Percentiles rank a stretch among this genome's conserved stretches.
phyloP scores from a whole-genome alignment of 2,113 vertebrate genomes.

The Myxocyprinus asiaticus region DNA sequence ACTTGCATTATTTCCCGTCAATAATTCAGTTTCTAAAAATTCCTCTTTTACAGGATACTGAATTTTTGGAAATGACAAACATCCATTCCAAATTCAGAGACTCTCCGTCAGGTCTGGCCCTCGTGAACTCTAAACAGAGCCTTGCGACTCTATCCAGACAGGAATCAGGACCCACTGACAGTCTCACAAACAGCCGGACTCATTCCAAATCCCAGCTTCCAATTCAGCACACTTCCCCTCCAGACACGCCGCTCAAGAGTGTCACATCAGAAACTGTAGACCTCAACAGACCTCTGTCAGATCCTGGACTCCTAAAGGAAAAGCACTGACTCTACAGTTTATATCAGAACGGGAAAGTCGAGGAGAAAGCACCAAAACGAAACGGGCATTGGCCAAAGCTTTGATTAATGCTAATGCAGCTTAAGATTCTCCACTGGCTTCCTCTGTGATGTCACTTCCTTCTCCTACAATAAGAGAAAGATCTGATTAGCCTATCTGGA shows the following conservation, averaged over 20 bases:
- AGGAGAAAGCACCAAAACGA: too few relatives aligned
- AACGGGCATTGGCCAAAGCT: too few relatives aligned
- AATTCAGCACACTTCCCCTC: slow-evolving; percentile 76
- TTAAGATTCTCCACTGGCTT: neutral
- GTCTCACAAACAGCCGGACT: slow-evolving; percentile 64
- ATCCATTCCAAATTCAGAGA: slow-evolving; percentile 79
- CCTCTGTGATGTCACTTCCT: slow-evolving; percentile 18
- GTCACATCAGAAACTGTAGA: slow-evolving; percentile 67
- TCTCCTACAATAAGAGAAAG: neutral
- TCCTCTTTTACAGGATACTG: slow-evolving; percentile 77
- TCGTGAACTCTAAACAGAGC: slow-evolving; percentile 81
- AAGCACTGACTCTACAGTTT: slow-evolving; percentile 24
- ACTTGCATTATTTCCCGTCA: too few relatives aligned
- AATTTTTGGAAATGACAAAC: slow-evolving; percentile 81
- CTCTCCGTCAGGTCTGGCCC: slow-evolving; percentile 78
- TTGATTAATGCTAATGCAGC: too few relatives aligned
- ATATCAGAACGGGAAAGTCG: too few relatives aligned
- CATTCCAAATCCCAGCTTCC: slow-evolving; percentile 82
- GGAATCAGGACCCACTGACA: slow-evolving; percentile 54
- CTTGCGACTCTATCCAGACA: slow-evolving; percentile 79
- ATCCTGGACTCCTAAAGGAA: slow-evolving; percentile 76
- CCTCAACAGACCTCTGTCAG: slow-evolving; percentile 88
- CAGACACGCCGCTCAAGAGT: slow-evolving; percentile 76
- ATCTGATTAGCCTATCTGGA: neutral
- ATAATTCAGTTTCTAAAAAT: neutral